Evolutionary conservation across 2,888 invertebrate genomes (phyloP).

Genomic region (Drosophila atroscutellata): DNA sequence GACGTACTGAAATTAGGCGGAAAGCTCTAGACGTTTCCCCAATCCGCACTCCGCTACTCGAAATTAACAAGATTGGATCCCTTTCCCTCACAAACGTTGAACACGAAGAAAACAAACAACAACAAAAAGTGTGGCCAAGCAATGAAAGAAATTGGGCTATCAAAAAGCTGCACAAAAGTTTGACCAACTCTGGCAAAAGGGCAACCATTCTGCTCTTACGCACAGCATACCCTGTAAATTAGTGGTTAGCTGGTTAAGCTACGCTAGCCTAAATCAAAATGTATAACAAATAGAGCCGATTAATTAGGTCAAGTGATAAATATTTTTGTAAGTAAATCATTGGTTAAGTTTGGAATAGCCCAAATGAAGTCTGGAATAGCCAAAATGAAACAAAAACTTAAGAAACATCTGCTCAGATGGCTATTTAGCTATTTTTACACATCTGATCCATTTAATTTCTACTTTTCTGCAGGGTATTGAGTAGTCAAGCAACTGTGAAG

Average conservation of each 20-base stretch:
- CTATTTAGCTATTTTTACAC: too few species aligned
- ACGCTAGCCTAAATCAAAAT: too few species aligned
- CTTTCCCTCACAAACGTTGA: constrained; percentile 19
- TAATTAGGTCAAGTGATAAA: not conserved
- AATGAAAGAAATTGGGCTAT: constrained; percentile 78
- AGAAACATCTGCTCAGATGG: too few species aligned
- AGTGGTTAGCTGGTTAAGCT: not conserved
- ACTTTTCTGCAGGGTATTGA: constrained; percentile 2
- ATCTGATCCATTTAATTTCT: not conserved
- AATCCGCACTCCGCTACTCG: constrained; percentile 29
- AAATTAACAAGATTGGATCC: constrained; percentile 78
- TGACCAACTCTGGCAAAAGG: constrained; percentile 29
- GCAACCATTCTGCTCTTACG: constrained; percentile 5
- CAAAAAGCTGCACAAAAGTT: constrained; percentile 48
- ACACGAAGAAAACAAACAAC: constrained; percentile 3
- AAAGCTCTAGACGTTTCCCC: constrained; percentile 33
- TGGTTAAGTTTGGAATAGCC: too few species aligned
- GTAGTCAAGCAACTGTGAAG: not conserved
- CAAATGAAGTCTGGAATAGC: too few species aligned
- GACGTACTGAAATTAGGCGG: constrained; percentile 55
- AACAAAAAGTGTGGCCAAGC: constrained; percentile 37
- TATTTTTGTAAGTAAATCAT: too few species aligned
- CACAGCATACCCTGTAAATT: constrained; percentile 34
- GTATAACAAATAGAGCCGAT: not conserved
- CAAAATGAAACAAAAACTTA: too few species aligned